Percentiles rank a stretch among this genome's conserved stretches.
Evolutionary conservation across 2,888 invertebrate genomes (phyloP).

Genomic region (Junonia oenone): DNA sequence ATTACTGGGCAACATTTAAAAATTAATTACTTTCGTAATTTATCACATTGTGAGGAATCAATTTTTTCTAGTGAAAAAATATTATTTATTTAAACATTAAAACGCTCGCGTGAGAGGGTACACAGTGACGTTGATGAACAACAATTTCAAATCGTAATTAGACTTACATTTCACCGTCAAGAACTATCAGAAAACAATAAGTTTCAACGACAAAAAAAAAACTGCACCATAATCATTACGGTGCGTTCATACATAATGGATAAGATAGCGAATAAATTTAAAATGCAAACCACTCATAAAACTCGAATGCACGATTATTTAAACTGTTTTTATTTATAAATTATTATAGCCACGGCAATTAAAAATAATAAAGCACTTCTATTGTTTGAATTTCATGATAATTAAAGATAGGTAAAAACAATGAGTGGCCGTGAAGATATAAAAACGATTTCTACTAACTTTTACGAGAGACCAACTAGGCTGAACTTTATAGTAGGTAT

Average conservation of each 20-base stretch:
- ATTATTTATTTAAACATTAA: constrained; percentile 33
- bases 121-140: constrained; percentile 18
- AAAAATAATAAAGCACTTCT: not conserved
- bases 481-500: too few relatives aligned
- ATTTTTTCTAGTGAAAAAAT: constrained; percentile 23
- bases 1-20: constrained; percentile 27
- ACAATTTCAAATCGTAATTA: constrained; percentile 17
- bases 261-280: constrained; percentile 1
- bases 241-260: constrained; percentile 11
- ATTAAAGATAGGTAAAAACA: not conserved
- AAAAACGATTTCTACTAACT: not conserved
- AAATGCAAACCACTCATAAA: constrained; percentile 1
- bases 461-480: not conserved
- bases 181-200: not conserved
- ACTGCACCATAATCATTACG: not conserved
- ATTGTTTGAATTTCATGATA: not conserved
- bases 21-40: constrained; percentile 18
- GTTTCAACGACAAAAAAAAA: not conserved
- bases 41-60: constrained; percentile 5
- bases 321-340: not conserved
- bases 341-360: not conserved
- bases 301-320: not conserved
- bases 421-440: not conserved
- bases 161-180: constrained; percentile 6
- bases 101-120: constrained; percentile 36